Percentiles rank a stretch among this genome's conserved stretches.
Evolutionary conservation across 2,113 vertebrate genomes (phyloP).

Genomic region (Emberiza fucata): DNA sequence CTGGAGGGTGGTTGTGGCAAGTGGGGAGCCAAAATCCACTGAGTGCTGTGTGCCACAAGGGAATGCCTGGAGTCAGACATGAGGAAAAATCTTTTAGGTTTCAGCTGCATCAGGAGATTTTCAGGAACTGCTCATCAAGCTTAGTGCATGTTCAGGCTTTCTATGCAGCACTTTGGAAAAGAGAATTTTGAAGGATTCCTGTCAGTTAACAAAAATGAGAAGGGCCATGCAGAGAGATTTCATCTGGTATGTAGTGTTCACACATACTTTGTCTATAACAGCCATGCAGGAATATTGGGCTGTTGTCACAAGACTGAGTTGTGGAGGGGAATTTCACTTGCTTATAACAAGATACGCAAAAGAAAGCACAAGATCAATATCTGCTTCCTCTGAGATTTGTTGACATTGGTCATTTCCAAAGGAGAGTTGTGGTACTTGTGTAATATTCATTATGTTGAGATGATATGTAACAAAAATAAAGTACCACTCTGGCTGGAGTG

Average conservation of each 20-base stretch:
- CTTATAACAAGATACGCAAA: not conserved
- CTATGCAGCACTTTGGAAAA: not conserved
- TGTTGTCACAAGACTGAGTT: not conserved
- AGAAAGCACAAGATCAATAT: not conserved
- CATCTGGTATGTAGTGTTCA: not conserved
- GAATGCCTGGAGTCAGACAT: not conserved
- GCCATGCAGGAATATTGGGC: not conserved
- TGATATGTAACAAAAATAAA: not conserved
- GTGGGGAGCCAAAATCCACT: not conserved
- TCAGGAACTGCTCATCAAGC: not conserved
- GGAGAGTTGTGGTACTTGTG: not conserved
- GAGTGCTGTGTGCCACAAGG: not conserved
- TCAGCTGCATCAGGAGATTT: not conserved
- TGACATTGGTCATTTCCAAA: not conserved
- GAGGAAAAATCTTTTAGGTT: not conserved
- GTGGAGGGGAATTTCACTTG: not conserved
- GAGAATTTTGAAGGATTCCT: not conserved
- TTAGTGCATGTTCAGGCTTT: not conserved
- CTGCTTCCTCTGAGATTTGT: not conserved
- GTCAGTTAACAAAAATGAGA: not conserved
- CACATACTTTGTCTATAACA: rapidly evolving
- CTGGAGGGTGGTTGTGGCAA: not conserved
- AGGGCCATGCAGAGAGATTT: not conserved
- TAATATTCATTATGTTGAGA: not conserved
- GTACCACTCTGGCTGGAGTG: not conserved